Evolutionary conservation across 2,888 invertebrate species (phyloP).

Genomic region (Stramonita haemastoma): DNA sequence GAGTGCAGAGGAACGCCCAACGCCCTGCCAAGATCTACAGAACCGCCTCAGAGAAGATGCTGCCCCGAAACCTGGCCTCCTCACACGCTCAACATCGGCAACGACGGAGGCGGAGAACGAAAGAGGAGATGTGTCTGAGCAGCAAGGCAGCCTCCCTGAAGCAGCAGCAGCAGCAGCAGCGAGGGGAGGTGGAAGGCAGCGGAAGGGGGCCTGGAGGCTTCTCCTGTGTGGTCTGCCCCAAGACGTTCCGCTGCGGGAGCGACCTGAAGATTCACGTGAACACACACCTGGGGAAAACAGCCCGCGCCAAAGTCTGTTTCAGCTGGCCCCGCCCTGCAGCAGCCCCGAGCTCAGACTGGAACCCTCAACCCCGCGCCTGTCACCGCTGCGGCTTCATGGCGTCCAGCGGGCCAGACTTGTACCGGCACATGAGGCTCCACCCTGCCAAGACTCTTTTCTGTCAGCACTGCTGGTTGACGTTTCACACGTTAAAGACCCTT

Average conservation of each 20-base stretch:
- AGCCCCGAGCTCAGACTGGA: too few species aligned
- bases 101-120: background rate
- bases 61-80: background rate
- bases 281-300: background rate
- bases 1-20: background rate
- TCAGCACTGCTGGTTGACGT: constrained; percentile 35
- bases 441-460: constrained; percentile 22
- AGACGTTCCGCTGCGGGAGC: background rate
- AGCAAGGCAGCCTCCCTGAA: background rate
- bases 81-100: background rate
- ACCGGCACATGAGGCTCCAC: constrained; percentile 16
- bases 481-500: background rate
- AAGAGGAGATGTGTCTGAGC: background rate
- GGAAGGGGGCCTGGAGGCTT: too few species aligned
- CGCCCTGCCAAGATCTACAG: background rate
- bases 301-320: too few species aligned
- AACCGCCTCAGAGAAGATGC: constrained; percentile 1
- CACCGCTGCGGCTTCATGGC: background rate
- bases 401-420: background rate
- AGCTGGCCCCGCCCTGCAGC: background rate
- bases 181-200: background rate
- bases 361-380: background rate
- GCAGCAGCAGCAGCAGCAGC: background rate
- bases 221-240: background rate
- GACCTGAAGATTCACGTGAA: constrained; percentile 13